Conservation (phyloP, 2,113 vertebrate genomes). For the Holacanthus passer region DNA sequence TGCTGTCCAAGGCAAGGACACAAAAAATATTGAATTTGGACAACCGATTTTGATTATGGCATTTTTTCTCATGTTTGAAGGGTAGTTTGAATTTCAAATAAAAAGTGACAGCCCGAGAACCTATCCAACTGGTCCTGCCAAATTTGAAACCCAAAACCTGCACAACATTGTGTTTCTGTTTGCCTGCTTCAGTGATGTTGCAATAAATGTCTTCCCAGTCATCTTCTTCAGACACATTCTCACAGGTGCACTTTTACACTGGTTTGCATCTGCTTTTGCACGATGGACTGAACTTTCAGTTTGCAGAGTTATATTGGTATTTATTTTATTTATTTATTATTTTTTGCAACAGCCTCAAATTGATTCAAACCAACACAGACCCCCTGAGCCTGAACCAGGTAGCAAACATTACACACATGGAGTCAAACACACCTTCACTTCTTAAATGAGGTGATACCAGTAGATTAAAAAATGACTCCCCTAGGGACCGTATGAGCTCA, state of each 20-base stretch:
- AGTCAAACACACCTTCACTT: slow-evolving; percentile 27
- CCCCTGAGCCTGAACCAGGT: not conserved
- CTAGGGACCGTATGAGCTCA: slow-evolving; percentile 55
- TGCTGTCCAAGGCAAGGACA: not conserved
- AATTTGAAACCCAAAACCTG: slow-evolving; percentile 10
- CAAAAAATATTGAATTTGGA: not conserved
- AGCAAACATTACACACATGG: slow-evolving; percentile 11
- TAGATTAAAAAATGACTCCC: slow-evolving; percentile 42
- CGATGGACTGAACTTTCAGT: not conserved
- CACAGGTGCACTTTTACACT: slow-evolving; percentile 21
- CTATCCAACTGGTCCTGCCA: not conserved
- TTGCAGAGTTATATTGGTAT: not conserved
- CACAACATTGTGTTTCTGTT: slow-evolving; percentile 5
- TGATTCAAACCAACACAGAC: not conserved
- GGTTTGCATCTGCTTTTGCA: not conserved
- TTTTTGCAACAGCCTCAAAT: slow-evolving; percentile 9
- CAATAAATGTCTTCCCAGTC: not conserved
- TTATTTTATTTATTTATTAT: not conserved
- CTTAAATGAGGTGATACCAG: slow-evolving; percentile 23
- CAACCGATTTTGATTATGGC: not conserved
- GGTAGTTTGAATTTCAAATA: slow-evolving; percentile 14
- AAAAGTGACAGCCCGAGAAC: slow-evolving; percentile 9
- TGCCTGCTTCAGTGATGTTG: not conserved
- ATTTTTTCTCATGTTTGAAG: slow-evolving; percentile 9
- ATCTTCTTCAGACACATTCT: slow-evolving; percentile 4